Evolutionary conservation across 2,113 vertebrate species (phyloP), one percentile per base, ranked within the genome.

Genomic region (Phylloscopus whistleri): DNA sequence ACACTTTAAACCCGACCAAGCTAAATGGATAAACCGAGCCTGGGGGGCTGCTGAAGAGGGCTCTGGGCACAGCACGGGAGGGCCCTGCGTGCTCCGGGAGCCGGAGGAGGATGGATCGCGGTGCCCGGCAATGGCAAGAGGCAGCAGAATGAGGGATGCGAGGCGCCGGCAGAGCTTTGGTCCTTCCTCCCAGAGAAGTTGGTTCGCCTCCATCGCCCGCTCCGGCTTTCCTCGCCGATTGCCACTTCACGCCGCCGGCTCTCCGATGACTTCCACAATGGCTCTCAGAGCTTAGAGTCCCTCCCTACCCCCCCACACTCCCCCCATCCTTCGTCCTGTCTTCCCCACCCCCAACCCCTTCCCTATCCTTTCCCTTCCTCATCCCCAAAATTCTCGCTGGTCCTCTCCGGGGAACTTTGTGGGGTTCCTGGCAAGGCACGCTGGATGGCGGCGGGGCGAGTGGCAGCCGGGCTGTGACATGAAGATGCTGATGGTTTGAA

Each of bases 391-490:
- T 93, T 96, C 92, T 92, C 64, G 95, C 94, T 76, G 84, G 94
- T 97, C 95, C 97, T 97, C 97, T 97, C 96, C 90, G 95, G 97
- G 98, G 97, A 98, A 98, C 97, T 98, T 98, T 96, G 97, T 87
- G 93, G 91, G 97, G 96, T 85, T 96, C 31, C 94, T 72, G 93
- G 97, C 95, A 44, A 44, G 92, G 89, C 96, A 94, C 92, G 90
- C 89, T 79, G 97, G 96, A 92, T 96, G 96, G 94, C 95, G 91
- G 95, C 63, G 97, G 90, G 97, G 96, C 96, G 95, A 98, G 94
- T 30, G 96, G 96, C 97, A 97, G 56, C 97, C 83, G 91, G 79
- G 95, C 97, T 91, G 96, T 97, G 97, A 96, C 98, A 97, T 90
- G 97, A 97, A 96, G 96, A 95, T 97, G 90, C 91, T 87, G 96